phyloP scores from a whole-genome alignment of 2,797 vertebrate genomes.

The Bradypodion pumilum region DNA sequence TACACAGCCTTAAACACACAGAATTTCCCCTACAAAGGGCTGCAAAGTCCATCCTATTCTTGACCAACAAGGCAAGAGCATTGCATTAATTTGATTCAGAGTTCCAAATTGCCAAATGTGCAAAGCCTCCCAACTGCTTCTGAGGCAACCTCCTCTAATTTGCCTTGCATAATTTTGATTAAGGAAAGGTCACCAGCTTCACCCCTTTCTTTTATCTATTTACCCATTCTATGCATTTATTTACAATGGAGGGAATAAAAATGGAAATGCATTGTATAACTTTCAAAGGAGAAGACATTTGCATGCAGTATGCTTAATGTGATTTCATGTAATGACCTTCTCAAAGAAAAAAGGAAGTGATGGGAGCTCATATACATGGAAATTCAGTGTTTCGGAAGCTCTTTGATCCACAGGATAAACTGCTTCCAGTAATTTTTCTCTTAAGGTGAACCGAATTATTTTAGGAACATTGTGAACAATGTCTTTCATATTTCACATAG shows the following conservation, averaged over 20 bases:
- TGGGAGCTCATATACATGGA: neutral
- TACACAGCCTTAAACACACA: neutral
- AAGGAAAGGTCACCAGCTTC: slow-evolving; percentile 35
- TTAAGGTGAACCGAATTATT: neutral
- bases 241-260: slow-evolving; percentile 4
- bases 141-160: slow-evolving; percentile 14
- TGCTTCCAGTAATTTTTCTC: neutral
- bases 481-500: neutral
- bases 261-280: slow-evolving; percentile 14
- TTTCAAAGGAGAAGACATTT: slow-evolving; percentile 19
- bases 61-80: neutral
- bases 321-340: slow-evolving; percentile 36
- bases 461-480: neutral
- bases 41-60: neutral
- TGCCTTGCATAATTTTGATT: slow-evolving; percentile 31
- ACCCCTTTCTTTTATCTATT: slow-evolving; percentile 22
- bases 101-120: neutral
- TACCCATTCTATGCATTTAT: slow-evolving; percentile 32
- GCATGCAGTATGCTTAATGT: neutral
- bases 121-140: accelerated
- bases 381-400: slow-evolving; percentile 26
- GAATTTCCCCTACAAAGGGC: neutral
- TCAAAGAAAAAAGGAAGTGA: slow-evolving; percentile 14
- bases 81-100: neutral
- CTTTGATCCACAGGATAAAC: neutral